Base-by-base conservation (phyloP, 2,888 invertebrate species). In the Diarsia dahlii region DNA sequence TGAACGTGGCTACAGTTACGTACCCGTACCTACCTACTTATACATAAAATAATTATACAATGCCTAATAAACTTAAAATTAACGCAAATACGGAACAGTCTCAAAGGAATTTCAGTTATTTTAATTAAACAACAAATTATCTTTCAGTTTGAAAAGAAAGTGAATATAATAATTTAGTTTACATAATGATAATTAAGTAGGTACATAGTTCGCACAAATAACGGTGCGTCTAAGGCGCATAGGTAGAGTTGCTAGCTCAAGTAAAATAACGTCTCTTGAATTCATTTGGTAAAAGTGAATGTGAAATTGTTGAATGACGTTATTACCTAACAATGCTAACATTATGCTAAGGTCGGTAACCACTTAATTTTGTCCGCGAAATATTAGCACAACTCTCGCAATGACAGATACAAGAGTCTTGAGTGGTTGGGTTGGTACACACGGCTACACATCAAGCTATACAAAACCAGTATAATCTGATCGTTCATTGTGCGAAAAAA, bases 61-160 rank as follows among this genome's bases (percentile, higher is more conserved):
- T 15, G 23, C 13, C 20, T 28, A 18, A 15, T 58, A 54, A 72
- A 60, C 34, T 1, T 52, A 6, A 39, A 39, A 1, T 39, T 46
- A 39, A 48, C 60, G 34, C 15, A 18, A 18, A 28, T 28, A 65
- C 28, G 62, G 23, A 50, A 71, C 5, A 10, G 45, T 64, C 48
- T 60, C 54, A 10, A 58, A 56, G 73, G 62, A 70, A 81, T 84
- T 83, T 73, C 28, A 79, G 52, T 50, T 68, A 80, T 68, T 71
- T 82, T 82, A 77, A 70, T 77, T 66, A 23, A 64, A 75, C 34
- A 80, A 50, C 52, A 63, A 18, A 68, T 64, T 67, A n/a, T 34
- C 10, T 39, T 60, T 28, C 58, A 65, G 28, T 82, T 50, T 64
- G 60, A 60, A 48, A 58, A 50, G 54, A 76, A 76, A 62, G n/a